phyloP scores from a whole-genome alignment of 2,113 vertebrate genomes.

The Galemys pyrenaicus region DNA sequence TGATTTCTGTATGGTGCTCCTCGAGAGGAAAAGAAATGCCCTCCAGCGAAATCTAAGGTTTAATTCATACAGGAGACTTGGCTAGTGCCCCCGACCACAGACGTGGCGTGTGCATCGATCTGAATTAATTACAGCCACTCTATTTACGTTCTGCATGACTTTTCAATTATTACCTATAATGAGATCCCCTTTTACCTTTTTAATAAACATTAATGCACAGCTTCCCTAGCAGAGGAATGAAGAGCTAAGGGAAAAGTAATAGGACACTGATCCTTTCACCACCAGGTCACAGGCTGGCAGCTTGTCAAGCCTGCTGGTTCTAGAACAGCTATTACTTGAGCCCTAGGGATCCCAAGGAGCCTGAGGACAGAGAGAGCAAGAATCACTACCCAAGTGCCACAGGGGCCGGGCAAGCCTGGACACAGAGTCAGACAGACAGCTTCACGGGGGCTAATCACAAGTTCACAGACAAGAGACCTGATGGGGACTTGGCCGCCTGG shows the following conservation, averaged over 20 bases:
- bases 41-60: constrained; percentile 47
- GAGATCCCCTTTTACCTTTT: not conserved
- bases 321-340: not conserved
- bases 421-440: not conserved
- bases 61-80: constrained; percentile 48
- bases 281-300: not conserved
- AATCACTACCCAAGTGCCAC: not conserved
- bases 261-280: not conserved
- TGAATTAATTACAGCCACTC: not conserved
- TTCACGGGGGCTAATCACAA: not conserved
- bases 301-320: not conserved
- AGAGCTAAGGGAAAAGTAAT: not conserved
- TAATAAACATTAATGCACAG: not conserved
- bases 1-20: not conserved
- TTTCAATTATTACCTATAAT: constrained; percentile 40
- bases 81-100: constrained; percentile 1
- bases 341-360: not conserved
- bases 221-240: not conserved
- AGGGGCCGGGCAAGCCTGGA: not conserved
- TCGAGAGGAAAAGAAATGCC: constrained; percentile 52
- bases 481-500: not conserved
- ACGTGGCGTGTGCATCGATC: not conserved
- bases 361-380: not conserved
- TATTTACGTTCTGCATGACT: not conserved
- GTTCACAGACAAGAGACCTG: not conserved